phyloP scores from a whole-genome alignment of 2,797 vertebrate species.

The Alcedo quadribrachys region DNA sequence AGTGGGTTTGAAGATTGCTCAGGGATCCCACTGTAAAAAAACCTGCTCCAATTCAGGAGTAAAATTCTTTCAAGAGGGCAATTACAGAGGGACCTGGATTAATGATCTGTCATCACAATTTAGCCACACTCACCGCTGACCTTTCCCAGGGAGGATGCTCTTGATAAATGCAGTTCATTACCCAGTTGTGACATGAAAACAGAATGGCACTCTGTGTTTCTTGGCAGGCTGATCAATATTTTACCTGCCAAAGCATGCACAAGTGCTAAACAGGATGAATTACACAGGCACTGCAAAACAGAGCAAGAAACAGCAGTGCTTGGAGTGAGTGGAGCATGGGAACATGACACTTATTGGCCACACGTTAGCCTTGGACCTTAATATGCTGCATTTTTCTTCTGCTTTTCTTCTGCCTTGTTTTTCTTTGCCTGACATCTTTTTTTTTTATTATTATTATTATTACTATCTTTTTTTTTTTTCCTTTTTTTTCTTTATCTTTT shows the following conservation, averaged over 20 bases:
- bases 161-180: conserved; percentile 88
- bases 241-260: conserved; percentile 75
- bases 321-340: background rate
- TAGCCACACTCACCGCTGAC: conserved; percentile 80
- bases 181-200: conserved; percentile 82
- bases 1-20: conserved; percentile 65
- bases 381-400: background rate
- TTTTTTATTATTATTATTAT: too few relatives aligned
- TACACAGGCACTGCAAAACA: conserved; percentile 5
- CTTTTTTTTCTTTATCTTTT: too few relatives aligned
- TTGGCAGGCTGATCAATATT: conserved; percentile 81
- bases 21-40: conserved; percentile 73
- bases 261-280: conserved; percentile 63
- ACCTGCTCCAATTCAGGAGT: conserved; percentile 38
- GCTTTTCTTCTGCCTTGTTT: background rate
- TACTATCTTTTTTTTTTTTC: too few relatives aligned
- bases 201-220: conserved; percentile 74
- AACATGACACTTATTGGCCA: background rate
- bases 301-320: background rate
- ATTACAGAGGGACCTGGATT: conserved; percentile 83
- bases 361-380: background rate
- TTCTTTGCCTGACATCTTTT: background rate
- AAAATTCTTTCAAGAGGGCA: conserved; percentile 76
- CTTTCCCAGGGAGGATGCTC: conserved; percentile 78
- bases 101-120: conserved; percentile 85